Conservation (phyloP, 2,113 vertebrate genomes). For the Gobius niger region DNA sequence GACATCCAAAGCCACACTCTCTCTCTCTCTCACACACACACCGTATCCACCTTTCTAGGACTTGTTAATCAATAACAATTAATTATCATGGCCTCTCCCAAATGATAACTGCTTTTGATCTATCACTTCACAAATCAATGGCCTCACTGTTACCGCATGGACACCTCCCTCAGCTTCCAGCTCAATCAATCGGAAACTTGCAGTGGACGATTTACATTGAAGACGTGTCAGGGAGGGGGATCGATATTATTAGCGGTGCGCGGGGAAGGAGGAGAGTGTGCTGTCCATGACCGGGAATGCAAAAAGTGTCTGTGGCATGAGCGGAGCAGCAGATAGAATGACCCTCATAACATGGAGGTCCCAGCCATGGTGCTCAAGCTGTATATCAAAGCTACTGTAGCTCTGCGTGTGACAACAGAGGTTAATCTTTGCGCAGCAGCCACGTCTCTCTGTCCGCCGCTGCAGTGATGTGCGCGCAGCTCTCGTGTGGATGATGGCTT, state of each 20-base stretch:
- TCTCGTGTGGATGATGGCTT: slow-evolving; percentile 56
- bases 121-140: slow-evolving; percentile 69
- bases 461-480: slow-evolving; percentile 38
- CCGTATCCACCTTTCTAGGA: slow-evolving; percentile 39
- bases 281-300: slow-evolving; percentile 20
- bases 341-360: background rate
- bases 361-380: background rate
- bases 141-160: slow-evolving; percentile 49
- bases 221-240: slow-evolving; percentile 47
- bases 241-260: slow-evolving; percentile 55
- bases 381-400: slow-evolving; percentile 39
- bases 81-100: slow-evolving; percentile 59
- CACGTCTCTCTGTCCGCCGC: slow-evolving; percentile 45
- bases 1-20: slow-evolving; percentile 48
- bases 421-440: slow-evolving; percentile 59
- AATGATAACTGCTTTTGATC: slow-evolving; percentile 67
- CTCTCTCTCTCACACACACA: slow-evolving; percentile 17
- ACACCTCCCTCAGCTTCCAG: slow-evolving; percentile 57
- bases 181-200: slow-evolving; percentile 50
- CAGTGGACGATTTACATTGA: slow-evolving; percentile 49
- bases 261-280: slow-evolving; percentile 40
- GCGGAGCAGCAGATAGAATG: slow-evolving; percentile 33
- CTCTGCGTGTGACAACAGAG: slow-evolving; percentile 51
- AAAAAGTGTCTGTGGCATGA: slow-evolving; percentile 16
- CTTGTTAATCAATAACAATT: slow-evolving; percentile 63